Percentiles rank a stretch among this genome's conserved stretches.
Evolutionary conservation across 2,888 invertebrate species (phyloP).

Genomic region (Agrotis clavis): DNA sequence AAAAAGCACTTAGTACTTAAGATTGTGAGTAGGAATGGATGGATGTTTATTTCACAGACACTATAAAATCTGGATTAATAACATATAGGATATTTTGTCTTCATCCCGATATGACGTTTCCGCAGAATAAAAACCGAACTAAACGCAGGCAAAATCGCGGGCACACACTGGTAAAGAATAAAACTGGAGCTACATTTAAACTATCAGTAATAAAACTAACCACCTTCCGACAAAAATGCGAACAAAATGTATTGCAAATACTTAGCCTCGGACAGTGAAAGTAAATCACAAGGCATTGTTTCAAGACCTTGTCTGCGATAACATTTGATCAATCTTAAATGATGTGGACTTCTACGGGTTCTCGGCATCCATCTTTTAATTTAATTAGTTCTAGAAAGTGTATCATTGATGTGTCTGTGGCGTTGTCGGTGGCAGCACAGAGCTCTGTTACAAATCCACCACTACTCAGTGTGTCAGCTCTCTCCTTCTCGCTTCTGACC

Average conservation of each 20-base stretch:
- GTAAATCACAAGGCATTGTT: slow-evolving; percentile 32
- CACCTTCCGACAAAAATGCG: slow-evolving; percentile 25
- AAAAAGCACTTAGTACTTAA: no score
- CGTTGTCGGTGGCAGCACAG: no score
- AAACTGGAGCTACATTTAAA: background rate
- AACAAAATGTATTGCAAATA: slow-evolving; percentile 45
- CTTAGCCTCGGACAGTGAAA: slow-evolving; percentile 43
- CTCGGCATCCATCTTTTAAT: background rate
- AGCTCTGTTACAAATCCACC: no score
- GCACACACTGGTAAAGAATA: background rate
- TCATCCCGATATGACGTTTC: background rate
- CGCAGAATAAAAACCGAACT: background rate
- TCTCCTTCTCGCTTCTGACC: no score
- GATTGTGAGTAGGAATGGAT: no score
- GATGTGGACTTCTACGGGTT: background rate
- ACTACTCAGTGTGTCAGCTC: no score
- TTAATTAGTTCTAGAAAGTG: background rate
- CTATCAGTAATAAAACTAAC: slow-evolving; percentile 13
- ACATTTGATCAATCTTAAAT: background rate
- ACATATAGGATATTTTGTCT: background rate
- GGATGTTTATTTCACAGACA: no score
- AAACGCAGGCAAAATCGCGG: no score
- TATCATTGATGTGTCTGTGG: background rate
- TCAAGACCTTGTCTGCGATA: slow-evolving; percentile 36
- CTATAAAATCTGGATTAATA: no score